Base-by-base conservation (phyloP, 2,113 vertebrate species). In the Thunnus thynnus region DNA sequence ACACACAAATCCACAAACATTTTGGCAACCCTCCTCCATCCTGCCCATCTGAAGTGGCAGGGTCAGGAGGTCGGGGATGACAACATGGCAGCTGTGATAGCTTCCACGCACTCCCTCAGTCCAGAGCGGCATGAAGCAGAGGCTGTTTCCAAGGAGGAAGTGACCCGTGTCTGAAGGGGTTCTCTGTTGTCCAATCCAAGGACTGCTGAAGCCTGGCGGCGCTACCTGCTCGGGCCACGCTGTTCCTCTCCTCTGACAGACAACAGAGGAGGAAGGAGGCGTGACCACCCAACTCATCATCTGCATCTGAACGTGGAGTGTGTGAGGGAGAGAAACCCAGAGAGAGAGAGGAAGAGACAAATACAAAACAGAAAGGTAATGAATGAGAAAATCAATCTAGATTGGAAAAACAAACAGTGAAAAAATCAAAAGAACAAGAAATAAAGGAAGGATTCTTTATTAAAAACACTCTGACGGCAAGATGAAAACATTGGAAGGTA, bases 111-210 rank as follows among this genome's bases (percentile, higher is more conserved):
- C 74, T 62, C 69, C 82, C 69, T 57, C 16, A 55, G 86, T 86
- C 83, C 68, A 56, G 25, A 70, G 78, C 55, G n/a, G 73, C 84
- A 79, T 69, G 61, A 80, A 80, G 76, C 50, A 61, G 72, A 58
- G 76, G 72, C 87, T 78, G 76, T 87, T 90, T 85, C 85, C 84
- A 64, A 25, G 79, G 70, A 79, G 63, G 87, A 94, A 93, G 92
- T 94, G 93, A 95, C 92, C 94, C 93, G 41, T 89, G 76, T 91
- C 92, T 93, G 94, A 94, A 93, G 76, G 88, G 93, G 83, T 85
- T 80, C 84, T 66, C 90, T 91, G 84, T 91, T 58, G 63, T 77
- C 92, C 92, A 90, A 92, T 94, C 92, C 93, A 84, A 86, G 14
- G 86, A 74, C 80, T 63, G 82, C 79, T 92, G 89, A 82, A 89